phyloP scores from a whole-genome alignment of 2,888 invertebrate genomes.

The Theodoxus fluviatilis region DNA sequence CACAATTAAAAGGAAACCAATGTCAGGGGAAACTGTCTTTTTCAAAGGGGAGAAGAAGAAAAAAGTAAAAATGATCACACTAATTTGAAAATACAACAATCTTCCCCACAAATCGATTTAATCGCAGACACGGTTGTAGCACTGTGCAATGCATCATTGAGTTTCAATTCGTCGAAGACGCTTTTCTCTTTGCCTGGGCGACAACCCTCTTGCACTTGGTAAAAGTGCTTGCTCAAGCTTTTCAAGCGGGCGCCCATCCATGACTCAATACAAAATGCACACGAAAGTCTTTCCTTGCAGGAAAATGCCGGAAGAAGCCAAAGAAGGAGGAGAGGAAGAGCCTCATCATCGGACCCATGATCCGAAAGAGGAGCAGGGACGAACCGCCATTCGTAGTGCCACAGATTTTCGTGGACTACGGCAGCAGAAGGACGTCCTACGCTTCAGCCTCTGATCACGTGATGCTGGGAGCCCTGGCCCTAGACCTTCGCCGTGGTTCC shows the following conservation, averaged over 20 bases:
- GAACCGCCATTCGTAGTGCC: conserved; percentile 58
- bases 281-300: conserved; percentile 29
- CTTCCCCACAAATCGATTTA: too few relatives aligned
- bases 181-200: background rate
- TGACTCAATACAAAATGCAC: background rate
- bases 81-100: too few relatives aligned
- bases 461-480: conserved; percentile 36
- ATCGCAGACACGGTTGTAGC: too few relatives aligned
- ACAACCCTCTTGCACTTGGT: background rate
- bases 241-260: background rate
- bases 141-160: background rate
- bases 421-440: conserved; percentile 54
- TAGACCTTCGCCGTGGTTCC: conserved; percentile 37
- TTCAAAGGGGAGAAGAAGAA: too few relatives aligned
- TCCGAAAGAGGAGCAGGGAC: conserved; percentile 47
- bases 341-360: conserved; percentile 49
- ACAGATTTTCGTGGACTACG: conserved; percentile 59
- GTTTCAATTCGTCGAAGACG: background rate
- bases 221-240: background rate
- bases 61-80: too few relatives aligned
- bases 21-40: too few relatives aligned
- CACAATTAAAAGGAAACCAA: too few relatives aligned
- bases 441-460: conserved; percentile 44
- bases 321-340: conserved; percentile 51
- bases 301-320: conserved; percentile 38